A percentile compares a stretch with the other conserved stretches of the same genome.
phyloP scores from a whole-genome alignment of 1,140 invertebrate genomes.

The Saccostrea glomerata region DNA sequence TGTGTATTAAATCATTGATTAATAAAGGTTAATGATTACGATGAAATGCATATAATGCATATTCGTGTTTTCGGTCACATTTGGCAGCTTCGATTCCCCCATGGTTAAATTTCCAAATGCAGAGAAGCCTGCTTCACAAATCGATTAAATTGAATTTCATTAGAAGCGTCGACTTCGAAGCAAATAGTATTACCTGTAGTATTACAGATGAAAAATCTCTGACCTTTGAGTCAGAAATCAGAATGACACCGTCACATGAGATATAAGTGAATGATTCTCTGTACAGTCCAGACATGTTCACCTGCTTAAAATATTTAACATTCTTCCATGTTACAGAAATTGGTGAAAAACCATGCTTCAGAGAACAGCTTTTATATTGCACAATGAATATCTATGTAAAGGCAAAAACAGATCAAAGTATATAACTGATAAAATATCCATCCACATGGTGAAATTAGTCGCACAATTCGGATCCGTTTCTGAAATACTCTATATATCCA shows the following conservation, averaged over 20 bases:
- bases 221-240: background rate
- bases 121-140: too few species aligned
- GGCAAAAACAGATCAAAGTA: background rate
- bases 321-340: background rate
- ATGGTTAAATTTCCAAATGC: too few species aligned
- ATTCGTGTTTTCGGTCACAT: too few species aligned
- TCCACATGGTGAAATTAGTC: background rate
- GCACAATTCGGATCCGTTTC: background rate
- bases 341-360: background rate
- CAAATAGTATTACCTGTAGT: too few species aligned
- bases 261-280: background rate
- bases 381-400: background rate
- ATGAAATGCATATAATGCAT: too few species aligned
- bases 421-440: background rate
- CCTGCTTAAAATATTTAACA: background rate
- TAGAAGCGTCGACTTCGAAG: too few species aligned
- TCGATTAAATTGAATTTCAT: too few species aligned
- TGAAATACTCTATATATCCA: background rate
- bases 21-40: too few species aligned
- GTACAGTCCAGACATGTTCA: background rate
- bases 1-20: too few species aligned
- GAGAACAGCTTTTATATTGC: background rate
- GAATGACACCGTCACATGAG: background rate
- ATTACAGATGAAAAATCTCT: too few species aligned
- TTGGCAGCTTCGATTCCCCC: too few species aligned